Evolutionary conservation across 1,140 invertebrate species (phyloP), one percentile per base, ranked within the genome.

Genomic region (Drosophila littoralis): DNA sequence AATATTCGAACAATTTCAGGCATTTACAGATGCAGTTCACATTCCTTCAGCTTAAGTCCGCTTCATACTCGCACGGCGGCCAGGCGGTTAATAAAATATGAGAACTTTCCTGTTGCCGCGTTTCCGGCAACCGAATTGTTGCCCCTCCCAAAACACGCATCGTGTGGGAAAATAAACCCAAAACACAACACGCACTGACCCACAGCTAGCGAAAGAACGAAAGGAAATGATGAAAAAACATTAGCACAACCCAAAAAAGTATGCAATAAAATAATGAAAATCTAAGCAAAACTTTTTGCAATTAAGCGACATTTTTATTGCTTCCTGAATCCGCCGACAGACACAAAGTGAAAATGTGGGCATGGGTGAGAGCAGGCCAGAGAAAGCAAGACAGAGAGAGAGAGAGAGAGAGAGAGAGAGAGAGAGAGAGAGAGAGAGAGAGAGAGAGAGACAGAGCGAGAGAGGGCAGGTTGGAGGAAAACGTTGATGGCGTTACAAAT

Each of bases 261-360:
- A 75, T 60, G 78, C 76, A 71, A 78, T 78, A 81, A 81, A 81
- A 78, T 75, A 81, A 81, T 81, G 66, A 78, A 81, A 81, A 81
- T 81, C 78, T 81, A 81, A 81, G 78, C 78, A 81, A 81, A 78
- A 81, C 71, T 81, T 84, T 84, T 79, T 63, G 77, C 79, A 84
- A 84, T 84, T 84, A 84, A 77, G 79, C 73, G 77, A 75, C 75
- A 81, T 79, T 84, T 84, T 84, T 84, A 84, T 81, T 81, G 76
- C 79, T 81, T 75, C 73, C 79, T 79, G 68, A 57, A 75, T 76
- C 67, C 45, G 43, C 9, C 13, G 12, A 52, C 28, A 68, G 33
- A 75, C 42, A 22, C 22, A 76, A 10, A 54, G 22, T 48, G 12
- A 43, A 28, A 12, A 13, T 38, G 15, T 15, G 51, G 7, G 22